Percentiles rank a stretch among this genome's conserved stretches.
Evolutionary conservation across 2,113 vertebrate genomes (phyloP).

Genomic region (Echinops telfairi): DNA sequence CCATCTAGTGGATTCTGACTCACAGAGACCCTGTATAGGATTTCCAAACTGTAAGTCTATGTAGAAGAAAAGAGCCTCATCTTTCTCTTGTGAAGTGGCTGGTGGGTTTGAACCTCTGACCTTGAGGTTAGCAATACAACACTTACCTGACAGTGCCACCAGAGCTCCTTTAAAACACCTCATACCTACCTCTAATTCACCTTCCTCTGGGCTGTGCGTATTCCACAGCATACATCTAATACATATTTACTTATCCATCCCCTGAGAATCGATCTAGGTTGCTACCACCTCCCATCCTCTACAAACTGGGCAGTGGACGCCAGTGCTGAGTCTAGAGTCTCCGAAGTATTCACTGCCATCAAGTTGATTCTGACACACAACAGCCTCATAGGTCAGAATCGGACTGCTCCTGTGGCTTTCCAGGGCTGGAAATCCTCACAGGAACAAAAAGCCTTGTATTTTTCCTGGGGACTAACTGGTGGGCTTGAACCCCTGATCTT

Average conservation of each 20-base stretch:
- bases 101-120: neutral
- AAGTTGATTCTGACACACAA: too few species aligned
- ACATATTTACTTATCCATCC: neutral
- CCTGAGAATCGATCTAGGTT: neutral
- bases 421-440: too few species aligned
- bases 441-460: too few species aligned
- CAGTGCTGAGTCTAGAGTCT: too few species aligned
- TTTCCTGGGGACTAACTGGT: too few species aligned
- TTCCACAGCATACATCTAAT: neutral
- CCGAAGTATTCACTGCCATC: too few species aligned
- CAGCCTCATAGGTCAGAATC: too few species aligned
- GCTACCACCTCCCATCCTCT: neutral
- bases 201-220: neutral
- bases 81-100: neutral
- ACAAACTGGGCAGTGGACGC: neutral
- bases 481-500: too few species aligned
- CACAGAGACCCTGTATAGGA: neutral
- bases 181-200: neutral
- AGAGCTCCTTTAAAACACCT: neutral
- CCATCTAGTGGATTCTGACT: too few species aligned
- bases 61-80: too few species aligned
- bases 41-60: neutral
- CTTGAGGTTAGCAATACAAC: neutral
- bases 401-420: too few species aligned
- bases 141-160: neutral